Evolutionary conservation across 1,140 invertebrate genomes (phyloP), one percentile per base, ranked within the genome.

Genomic region (Leptinotarsa texana): DNA sequence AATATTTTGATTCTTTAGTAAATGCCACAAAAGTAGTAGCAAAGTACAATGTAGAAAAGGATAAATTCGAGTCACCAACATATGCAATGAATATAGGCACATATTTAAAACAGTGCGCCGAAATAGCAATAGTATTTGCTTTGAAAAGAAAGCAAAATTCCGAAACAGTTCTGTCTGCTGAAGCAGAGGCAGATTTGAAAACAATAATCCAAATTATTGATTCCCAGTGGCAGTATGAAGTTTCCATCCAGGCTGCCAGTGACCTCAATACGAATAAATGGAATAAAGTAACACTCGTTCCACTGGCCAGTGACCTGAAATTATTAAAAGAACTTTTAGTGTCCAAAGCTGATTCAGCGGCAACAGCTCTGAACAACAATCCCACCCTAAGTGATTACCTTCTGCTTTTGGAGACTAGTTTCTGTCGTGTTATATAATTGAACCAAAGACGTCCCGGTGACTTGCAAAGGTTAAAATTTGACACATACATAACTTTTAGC

Each of bases 201-300:
- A 80, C 79, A 57, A 51, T 79, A 22, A 68, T 75, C 49, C 27
- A 73, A 27, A 15, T 73, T 42, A 24, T 73, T 13, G 18, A 73
- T 17, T 22, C 74, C 11, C 51, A 75, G 6, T 75, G 74, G 74
- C 51, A 65, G 27, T 75, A 49, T 72, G 74, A 77, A 22, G 68
- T 84, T 17, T 84, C 82, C n/a, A 80, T 70, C 49, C 78, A 80
- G 57, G 78, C 79, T 51, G 75, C 70, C 27, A 77, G 69, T 66
- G 68, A 80, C 69, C 63, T 81, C 13, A 77, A 78, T 74, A 48
- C 73, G 49, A 79, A 76, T 48, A 81, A 79, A 76, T 79, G 72
- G 75, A 80, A 81, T 57, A 79, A 79, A 70, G 62, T 81, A 6
- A 80, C 79, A 33, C 62, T 81, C 63, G 71, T 80, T 15, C 80